These are phyloP conservation scores for Spea bombifrons DNA, from an alignment of 2,113 vertebrate species.

Conservation along the genomic window DNA sequence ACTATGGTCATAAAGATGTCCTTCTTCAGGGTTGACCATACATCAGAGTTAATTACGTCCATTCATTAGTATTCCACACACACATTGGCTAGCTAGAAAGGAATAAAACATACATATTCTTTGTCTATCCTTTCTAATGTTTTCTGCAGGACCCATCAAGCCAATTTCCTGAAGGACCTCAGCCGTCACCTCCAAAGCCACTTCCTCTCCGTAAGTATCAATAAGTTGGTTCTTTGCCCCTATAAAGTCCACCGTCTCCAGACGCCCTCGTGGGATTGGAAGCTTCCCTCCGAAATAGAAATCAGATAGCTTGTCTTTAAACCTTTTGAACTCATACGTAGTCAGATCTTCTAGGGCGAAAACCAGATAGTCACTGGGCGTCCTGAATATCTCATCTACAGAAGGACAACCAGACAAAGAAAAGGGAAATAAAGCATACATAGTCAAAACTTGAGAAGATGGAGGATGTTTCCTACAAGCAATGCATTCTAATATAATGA, in stretches of 20 bases:
- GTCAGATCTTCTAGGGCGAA: constrained; percentile 3
- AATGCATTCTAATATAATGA: no score
- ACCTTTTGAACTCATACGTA: constrained; percentile 17
- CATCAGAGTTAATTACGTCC: no score
- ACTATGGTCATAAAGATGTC: no score
- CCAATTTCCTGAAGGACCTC: not conserved
- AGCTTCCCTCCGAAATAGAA: not conserved
- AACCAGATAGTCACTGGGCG: constrained; percentile 5
- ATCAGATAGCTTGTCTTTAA: constrained; percentile 35
- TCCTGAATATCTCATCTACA: not conserved
- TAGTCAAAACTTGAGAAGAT: no score
- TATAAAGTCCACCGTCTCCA: not conserved
- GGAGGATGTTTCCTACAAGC: no score
- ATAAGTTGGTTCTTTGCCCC: not conserved
- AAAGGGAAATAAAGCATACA: no score
- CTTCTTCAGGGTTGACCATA: no score
- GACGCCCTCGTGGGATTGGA: not conserved
- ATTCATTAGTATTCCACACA: no score
- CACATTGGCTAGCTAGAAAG: no score
- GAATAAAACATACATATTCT: no score
- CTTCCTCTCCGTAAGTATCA: not conserved
- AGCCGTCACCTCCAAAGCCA: not conserved
- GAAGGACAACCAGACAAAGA: no score
- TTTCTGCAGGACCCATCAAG: not conserved
- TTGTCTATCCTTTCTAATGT: not conserved